Conservation (phyloP, 2,797 vertebrate species). For the Poecilia gillii region DNA sequence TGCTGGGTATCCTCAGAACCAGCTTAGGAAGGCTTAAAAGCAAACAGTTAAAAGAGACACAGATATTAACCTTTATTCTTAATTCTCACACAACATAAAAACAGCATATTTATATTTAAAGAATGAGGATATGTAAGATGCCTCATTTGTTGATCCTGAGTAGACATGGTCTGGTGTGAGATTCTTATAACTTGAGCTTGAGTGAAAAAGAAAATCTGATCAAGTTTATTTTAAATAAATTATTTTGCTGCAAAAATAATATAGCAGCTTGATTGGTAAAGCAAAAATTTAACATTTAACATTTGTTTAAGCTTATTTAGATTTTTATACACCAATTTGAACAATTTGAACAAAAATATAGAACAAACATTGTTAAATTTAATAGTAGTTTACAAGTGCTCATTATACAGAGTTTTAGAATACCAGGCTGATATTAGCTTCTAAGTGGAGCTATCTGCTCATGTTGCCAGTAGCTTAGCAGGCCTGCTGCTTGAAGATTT, state of each 20-base stretch:
- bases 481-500: neutral
- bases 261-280: neutral
- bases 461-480: neutral
- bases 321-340: neutral
- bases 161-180: neutral
- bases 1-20: constrained; percentile 88
- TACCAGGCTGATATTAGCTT: neutral
- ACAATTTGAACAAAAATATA: neutral
- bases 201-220: neutral
- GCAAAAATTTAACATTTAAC: neutral
- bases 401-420: neutral
- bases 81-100: neutral
- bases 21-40: constrained; percentile 92
- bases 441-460: neutral
- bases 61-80: constrained; percentile 68
- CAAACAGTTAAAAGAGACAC: constrained; percentile 51
- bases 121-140: neutral
- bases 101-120: neutral
- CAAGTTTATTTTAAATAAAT: neutral
- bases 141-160: neutral
- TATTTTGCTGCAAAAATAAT: neutral
- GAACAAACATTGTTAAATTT: neutral
- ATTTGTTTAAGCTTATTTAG: neutral
- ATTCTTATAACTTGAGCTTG: neutral
- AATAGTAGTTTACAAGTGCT: neutral